Base-by-base conservation (phyloP, 2,797 vertebrate species). In the Alectoris magna region DNA sequence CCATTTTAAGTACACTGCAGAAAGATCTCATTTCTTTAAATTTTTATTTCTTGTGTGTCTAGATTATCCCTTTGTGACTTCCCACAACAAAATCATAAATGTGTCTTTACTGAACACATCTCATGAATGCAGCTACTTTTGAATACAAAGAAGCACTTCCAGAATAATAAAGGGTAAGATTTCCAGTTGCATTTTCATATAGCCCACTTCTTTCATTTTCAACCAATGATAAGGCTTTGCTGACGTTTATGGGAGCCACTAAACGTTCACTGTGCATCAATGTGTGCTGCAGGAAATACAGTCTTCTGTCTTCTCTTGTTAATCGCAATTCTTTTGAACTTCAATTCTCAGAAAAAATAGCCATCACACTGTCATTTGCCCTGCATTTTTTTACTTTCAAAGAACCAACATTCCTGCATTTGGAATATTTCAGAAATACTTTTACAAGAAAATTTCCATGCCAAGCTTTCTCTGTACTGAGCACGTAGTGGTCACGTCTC, bases 41-140 rank as follows among this genome's bases (percentile, higher is more conserved):
- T 43, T 55, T 46, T 79, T 91, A 5, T 11, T 60, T 77, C 34
- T 24, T 10, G 3, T 0, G 1, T 1, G 0, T 41, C 43, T 72
- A 55, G 44, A 60, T 36, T 43, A 62, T 4, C 34, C 39, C 16
- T 88, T 87, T 36, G 60, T 76, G 26, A 79, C 2, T 8, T 58
- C 13, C 9, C n/a, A 24, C 70, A 87, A 63, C 22, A 77, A 56
- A 75, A 63, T 53, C 6, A 68, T 63, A 3, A 63, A 51, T 39
- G 2, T 36, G 5, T 4, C 23, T 24, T 74, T 80, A 48, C 48
- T 68, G 76, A 85, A 91, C 2, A 14, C 13, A 27, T 23, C 7
- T 9, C 22, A 68, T 59, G 80, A 87, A 66, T 46, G 49, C 6
- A 68, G 24, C 9, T 44, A 10, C 11, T 80, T 77, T 44, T 29